These are phyloP conservation scores for Enteromius mattozi DNA, from an alignment of 2,797 vertebrate genomes.

Conservation along the genomic window DNA sequence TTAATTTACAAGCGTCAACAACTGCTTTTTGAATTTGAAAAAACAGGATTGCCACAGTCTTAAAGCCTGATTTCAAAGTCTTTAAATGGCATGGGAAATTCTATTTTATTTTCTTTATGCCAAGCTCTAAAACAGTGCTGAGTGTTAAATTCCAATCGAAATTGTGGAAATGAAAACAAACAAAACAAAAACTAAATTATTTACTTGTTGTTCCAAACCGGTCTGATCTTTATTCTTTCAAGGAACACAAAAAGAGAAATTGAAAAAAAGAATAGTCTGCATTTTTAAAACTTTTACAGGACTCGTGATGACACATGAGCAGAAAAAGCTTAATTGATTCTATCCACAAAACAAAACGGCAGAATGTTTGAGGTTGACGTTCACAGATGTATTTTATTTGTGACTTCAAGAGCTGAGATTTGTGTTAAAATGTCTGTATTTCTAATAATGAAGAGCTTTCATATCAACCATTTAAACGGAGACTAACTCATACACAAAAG, in stretches of 20 bases:
- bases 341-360: not conserved
- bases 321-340: not conserved
- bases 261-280: not conserved
- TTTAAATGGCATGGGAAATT: not conserved
- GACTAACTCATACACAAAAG: not conserved
- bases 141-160: not conserved
- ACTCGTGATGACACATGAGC: not conserved
- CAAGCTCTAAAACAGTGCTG: too few relatives aligned
- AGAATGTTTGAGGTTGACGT: not conserved
- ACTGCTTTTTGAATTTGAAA: not conserved
- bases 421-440: not conserved
- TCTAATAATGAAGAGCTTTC: not conserved
- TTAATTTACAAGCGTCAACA: not conserved
- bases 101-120: not conserved
- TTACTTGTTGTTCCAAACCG: not conserved
- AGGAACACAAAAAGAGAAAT: not conserved
- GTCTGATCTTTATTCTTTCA: not conserved
- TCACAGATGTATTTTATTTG: slow-evolving; percentile 19
- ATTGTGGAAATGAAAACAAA: not conserved
- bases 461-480: not conserved
- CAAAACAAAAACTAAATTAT: not conserved
- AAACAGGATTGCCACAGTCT: not conserved
- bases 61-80: not conserved
- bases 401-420: not conserved
- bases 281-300: not conserved